Conservation (phyloP, 2,113 vertebrate genomes). For the Platysternon megacephalum region DNA sequence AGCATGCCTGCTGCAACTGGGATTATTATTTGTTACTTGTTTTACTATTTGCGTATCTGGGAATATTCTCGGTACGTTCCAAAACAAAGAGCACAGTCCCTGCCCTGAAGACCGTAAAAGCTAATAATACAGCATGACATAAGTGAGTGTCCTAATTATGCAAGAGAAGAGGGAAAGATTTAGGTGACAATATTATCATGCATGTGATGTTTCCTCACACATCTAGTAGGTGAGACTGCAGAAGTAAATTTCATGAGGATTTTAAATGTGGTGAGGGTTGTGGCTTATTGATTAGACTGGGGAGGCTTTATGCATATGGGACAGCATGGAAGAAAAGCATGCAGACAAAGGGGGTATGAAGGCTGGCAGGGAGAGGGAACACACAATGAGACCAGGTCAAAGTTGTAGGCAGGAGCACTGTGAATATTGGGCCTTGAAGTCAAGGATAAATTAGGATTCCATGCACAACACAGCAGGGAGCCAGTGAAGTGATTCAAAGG, state of each 20-base stretch:
- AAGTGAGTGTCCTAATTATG: not conserved
- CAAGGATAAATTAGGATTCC: not conserved
- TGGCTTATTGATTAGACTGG: accelerated
- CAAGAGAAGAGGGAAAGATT: not conserved
- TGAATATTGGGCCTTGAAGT: not conserved
- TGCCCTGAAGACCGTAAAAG: accelerated
- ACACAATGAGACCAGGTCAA: not conserved
- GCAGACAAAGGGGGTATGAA: not conserved
- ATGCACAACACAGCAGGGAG: not conserved
- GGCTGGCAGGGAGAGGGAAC: not conserved
- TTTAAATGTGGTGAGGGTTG: accelerated
- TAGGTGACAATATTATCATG: not conserved
- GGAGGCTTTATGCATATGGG: not conserved
- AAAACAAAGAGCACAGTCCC: accelerated
- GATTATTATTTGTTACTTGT: accelerated
- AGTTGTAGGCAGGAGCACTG: accelerated
- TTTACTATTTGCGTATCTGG: accelerated
- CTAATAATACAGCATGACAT: not conserved
- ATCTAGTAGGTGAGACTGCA: not conserved
- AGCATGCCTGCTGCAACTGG: not conserved
- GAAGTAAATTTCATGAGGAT: not conserved
- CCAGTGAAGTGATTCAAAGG: not conserved
- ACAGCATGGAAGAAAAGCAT: not conserved
- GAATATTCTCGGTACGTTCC: accelerated
- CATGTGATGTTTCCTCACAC: not conserved